Base-by-base conservation (phyloP, 2,113 vertebrate genomes). In the Stigmatopora argus region DNA sequence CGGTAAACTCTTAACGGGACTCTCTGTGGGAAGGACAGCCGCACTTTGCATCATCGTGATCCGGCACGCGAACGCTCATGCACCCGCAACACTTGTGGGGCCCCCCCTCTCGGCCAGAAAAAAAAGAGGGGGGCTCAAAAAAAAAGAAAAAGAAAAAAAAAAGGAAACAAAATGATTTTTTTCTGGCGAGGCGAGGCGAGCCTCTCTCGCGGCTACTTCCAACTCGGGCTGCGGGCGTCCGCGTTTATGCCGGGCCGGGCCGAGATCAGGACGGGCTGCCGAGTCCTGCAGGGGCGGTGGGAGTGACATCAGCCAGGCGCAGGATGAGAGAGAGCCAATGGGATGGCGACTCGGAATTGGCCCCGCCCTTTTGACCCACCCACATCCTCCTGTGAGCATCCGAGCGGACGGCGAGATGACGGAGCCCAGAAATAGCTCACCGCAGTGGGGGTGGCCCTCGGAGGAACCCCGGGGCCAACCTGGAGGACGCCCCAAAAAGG, bases 41-140 rank as follows among this genome's bases (percentile, higher is more conserved):
- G 96, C 92, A 92, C 94, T 96, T 92, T 98, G 96, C 96, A 98
- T 98, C 95, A 92, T 96, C 90, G 90, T 90, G 91, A 90, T 90
- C 89, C 90, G 57, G 78, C 76, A 77, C 83, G 84, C 79, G 84
- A 79, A 85, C 86, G 74, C 83, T 69, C 85, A 84, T 77, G 82
- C 87, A 84, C 85, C 86, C 84, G 78, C 85, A 79, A 76, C 82
- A 64, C 79, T 72, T 83, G 83, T 80, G 86, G 83, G 80, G 81
- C 75, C 9, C 63, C 10, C 26, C 80, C 80, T 81, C 73, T 48
- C 63, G 11, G 23, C 81, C 84, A 69, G 70, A 52, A 53, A 66
- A 72, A 55, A 74, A 73, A 71, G 75, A 67, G 46, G 61, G 14
- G 12, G 72, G 57, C 63, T 5, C 8, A 23, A 53, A 21, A 53